Evolutionary conservation across 2,797 vertebrate species (phyloP).

Genomic region (Rhynchonycteris naso): DNA sequence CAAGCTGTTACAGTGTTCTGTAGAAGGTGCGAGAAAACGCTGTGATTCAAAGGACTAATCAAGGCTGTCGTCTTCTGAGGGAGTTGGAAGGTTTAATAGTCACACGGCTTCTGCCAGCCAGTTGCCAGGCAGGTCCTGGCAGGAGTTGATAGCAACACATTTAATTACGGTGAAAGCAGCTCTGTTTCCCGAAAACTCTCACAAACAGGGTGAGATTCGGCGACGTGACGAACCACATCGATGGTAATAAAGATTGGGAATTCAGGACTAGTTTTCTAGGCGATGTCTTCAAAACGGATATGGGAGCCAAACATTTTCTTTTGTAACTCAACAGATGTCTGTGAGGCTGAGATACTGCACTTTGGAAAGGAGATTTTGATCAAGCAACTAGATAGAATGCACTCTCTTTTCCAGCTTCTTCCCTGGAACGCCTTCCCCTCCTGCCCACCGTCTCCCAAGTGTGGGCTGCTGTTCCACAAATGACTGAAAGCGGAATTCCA

Average conservation of each 20-base stretch:
- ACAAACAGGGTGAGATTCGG: conserved; percentile 34
- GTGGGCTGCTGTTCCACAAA: neutral
- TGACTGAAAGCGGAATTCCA: neutral
- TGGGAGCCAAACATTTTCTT: neutral
- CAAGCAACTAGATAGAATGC: neutral
- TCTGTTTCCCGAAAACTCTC: conserved; percentile 42
- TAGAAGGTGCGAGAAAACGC: conserved; percentile 34
- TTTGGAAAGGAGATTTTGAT: neutral
- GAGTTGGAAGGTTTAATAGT: conserved; percentile 66
- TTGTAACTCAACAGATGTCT: neutral
- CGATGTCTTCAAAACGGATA: neutral
- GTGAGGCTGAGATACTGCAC: neutral
- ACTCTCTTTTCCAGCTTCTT: neutral
- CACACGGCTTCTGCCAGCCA: conserved; percentile 58
- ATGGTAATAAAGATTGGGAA: neutral
- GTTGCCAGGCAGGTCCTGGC: conserved; percentile 52
- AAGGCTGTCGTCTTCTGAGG: conserved; percentile 52
- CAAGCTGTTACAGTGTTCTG: neutral
- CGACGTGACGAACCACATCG: neutral
- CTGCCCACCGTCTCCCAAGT: neutral
- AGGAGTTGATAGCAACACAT: conserved; percentile 57
- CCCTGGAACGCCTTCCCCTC: neutral
- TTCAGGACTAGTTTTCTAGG: conserved; percentile 24
- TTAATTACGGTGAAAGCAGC: conserved; percentile 57
- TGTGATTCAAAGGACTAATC: conserved; percentile 60